Evolutionary conservation across 2,888 invertebrate species (phyloP), one percentile per base, ranked within the genome.

Genomic region (Dioctria rufipes): DNA sequence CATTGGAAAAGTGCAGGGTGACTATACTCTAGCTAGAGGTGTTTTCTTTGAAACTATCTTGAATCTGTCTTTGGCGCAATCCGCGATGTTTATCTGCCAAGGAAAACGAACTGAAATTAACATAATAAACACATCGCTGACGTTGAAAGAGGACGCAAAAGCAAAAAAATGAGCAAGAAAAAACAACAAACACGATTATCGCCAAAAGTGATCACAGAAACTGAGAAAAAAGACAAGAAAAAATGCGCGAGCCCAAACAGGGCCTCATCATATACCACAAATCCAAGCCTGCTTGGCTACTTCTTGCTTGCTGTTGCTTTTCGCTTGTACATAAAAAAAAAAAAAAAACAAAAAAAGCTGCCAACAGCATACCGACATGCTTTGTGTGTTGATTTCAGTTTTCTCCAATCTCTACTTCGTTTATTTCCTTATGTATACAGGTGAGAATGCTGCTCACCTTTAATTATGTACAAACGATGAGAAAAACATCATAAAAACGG

Each of bases 391-490:
- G 25, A 39, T 37, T 39, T 51, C 51, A 25, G 37, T n/a, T 54
- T 37, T 37, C 49, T 39, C 9, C 25, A 11, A 11, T 54, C 54
- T 54, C n/a, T 8, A 51, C 51, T 25, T 37, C 9, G 54, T 69
- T 69, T 49, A 25, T 67, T 67, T 67, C 6, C 46, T 54, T 69
- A 69, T 69, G 69, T 65, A 9, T 51, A 51, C 69, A 49, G 69
- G 69, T 69, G 69, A 69, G 69, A 69, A 69, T 49, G 39, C 43
- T 69, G 51, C 69, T 69, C 69, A 69, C 69, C 69, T 69, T 51
- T 69, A 39, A 51, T 69, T 69, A 69, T 69, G 69, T 69, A 69
- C 69, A 51, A 69, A 51, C 37, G 25, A 69, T 49, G 49, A 46
- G 69, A 69, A 69, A 51, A 69, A 69, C 51, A 51, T 49, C 46